Conservation (phyloP, 2,113 vertebrate species). For the Hoplias malabaricus region DNA sequence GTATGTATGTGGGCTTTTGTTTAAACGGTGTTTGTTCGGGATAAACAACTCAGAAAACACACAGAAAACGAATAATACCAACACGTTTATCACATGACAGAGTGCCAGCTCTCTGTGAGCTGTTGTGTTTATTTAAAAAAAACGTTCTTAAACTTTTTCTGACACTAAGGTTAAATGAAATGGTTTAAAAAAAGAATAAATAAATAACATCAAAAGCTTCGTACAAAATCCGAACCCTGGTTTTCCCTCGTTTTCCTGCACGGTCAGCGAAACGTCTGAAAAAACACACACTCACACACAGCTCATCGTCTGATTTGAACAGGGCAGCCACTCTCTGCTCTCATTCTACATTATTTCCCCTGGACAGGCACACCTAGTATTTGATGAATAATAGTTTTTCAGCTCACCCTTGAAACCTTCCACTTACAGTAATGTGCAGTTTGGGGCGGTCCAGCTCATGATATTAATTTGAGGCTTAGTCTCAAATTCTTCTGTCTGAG, state of each 20-base stretch:
- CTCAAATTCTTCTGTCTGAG: conserved; percentile 54
- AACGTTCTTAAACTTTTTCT: no score
- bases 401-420: conserved; percentile 59
- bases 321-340: conserved; percentile 13
- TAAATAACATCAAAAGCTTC: no score
- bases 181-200: no score
- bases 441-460: conserved; percentile 40
- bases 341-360: conserved; percentile 49
- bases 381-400: conserved; percentile 56
- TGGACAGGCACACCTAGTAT: conserved; percentile 53
- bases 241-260: neutral
- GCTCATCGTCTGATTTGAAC: conserved; percentile 22
- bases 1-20: neutral
- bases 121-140: no score
- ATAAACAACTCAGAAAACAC: neutral
- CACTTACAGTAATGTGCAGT: conserved; percentile 58
- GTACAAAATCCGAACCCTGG: neutral
- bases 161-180: no score
- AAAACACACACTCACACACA: neutral
- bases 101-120: no score
- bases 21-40: no score
- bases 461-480: conserved; percentile 58
- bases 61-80: neutral
- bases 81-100: no score
- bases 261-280: neutral